Conservation (phyloP, 2,797 vertebrate species). For the Alauda arvensis region DNA sequence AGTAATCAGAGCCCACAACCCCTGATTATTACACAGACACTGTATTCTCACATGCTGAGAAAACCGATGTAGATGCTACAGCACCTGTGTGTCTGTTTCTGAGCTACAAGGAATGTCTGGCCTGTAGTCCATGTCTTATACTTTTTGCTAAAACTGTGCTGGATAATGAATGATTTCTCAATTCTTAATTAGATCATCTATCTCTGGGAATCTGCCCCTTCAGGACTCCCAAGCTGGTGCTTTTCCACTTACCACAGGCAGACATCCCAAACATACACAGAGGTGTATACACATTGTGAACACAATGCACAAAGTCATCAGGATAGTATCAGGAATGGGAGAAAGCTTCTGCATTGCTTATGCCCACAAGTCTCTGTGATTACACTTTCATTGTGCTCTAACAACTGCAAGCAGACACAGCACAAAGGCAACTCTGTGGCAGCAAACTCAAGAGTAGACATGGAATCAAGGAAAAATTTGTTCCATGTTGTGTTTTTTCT, state of each 20-base stretch:
- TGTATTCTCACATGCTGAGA: neutral
- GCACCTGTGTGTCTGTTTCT: neutral
- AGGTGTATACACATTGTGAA: neutral
- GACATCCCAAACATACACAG: neutral
- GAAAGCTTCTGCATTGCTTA: neutral
- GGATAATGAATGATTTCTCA: neutral
- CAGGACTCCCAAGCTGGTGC: neutral
- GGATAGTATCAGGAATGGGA: neutral
- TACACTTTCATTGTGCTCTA: neutral
- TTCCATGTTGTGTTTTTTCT: neutral
- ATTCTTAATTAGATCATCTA: neutral
- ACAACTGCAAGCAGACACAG: neutral
- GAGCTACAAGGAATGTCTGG: neutral
- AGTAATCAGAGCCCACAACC: neutral
- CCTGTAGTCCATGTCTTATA: neutral
- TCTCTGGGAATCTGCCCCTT: neutral
- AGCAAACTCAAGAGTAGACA: neutral
- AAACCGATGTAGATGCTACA: neutral
- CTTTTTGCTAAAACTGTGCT: neutral
- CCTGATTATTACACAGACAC: neutral
- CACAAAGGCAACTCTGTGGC: neutral
- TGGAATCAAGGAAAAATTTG: neutral
- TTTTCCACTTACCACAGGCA: neutral
- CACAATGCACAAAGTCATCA: neutral
- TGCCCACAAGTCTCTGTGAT: neutral